Evolutionary conservation across 2,113 vertebrate genomes (phyloP).

Genomic region (Aleadryas rufinucha): DNA sequence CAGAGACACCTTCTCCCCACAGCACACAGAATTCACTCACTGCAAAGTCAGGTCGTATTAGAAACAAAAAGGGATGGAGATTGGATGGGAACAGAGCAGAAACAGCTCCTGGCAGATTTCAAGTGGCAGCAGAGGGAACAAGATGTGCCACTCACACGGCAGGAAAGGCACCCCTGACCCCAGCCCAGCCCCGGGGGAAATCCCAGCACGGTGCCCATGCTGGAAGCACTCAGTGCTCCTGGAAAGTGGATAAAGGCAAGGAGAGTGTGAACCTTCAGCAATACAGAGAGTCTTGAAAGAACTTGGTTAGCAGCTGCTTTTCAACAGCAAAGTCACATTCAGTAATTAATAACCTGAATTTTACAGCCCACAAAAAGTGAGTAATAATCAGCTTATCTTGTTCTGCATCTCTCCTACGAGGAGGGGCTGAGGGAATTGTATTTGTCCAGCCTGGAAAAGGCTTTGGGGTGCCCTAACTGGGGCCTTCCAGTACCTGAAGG

Average conservation of each 20-base stretch:
- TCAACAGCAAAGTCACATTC: background rate
- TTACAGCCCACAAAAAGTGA: background rate
- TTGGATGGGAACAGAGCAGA: background rate
- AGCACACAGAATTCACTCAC: background rate
- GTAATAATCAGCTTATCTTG: background rate
- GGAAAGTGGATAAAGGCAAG: background rate
- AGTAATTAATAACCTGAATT: background rate
- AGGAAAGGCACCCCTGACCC: background rate
- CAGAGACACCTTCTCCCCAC: background rate
- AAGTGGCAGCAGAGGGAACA: background rate
- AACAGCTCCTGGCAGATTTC: background rate
- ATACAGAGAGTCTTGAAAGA: background rate
- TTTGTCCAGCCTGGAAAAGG: background rate
- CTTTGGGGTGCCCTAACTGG: background rate
- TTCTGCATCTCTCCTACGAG: background rate
- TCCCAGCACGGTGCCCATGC: fast-evolving
- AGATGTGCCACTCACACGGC: fast-evolving
- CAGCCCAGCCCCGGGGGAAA: background rate
- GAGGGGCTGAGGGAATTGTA: background rate
- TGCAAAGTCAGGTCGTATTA: background rate
- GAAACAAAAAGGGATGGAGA: background rate
- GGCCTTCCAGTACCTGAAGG: background rate
- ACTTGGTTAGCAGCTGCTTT: background rate
- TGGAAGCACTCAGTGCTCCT: background rate
- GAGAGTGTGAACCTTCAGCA: background rate